Percentiles rank a stretch among this genome's conserved stretches.
Conservation (phyloP, 2,797 vertebrate species). For the Pseudomugil tenellus region DNA sequence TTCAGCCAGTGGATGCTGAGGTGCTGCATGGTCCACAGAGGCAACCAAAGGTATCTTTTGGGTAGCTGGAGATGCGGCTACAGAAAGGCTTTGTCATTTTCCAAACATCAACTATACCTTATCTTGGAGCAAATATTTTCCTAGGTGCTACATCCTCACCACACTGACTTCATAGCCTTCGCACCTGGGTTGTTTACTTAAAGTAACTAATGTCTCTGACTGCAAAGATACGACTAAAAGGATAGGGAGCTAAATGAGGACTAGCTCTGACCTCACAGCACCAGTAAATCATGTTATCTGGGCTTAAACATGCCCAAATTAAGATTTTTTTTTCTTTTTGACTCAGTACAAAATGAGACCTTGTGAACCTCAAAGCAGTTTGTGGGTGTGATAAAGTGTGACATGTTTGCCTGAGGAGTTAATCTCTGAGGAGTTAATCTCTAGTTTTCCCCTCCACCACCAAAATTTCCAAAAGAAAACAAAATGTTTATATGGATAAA, state of each 20-base stretch:
- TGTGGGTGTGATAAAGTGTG: slow-evolving; percentile 31
- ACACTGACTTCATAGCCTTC: neutral
- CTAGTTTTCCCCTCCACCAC: neutral
- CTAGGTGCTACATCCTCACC: slow-evolving; percentile 6
- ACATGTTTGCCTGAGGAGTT: slow-evolving; percentile 41
- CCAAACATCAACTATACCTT: neutral
- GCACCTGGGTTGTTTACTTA: slow-evolving; percentile 1
- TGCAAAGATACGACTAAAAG: slow-evolving; percentile 1
- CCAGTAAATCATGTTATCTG: slow-evolving; percentile 6
- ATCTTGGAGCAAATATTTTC: slow-evolving; percentile 27
- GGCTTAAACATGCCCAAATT: neutral
- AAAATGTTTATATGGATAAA: too few relatives aligned
- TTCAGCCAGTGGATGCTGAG: neutral
- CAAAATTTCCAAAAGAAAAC: slow-evolving; percentile 1
- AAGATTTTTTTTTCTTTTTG: slow-evolving; percentile 13
- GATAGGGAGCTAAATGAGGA: neutral
- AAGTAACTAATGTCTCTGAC: neutral
- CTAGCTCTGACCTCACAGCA: neutral
- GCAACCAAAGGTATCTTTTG: neutral
- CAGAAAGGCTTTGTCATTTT: slow-evolving; percentile 13
- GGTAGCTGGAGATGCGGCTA: slow-evolving; percentile 2
- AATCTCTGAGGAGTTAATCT: slow-evolving; percentile 51
- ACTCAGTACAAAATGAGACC: slow-evolving; percentile 35
- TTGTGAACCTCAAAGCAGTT: slow-evolving; percentile 34
- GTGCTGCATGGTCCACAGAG: neutral